phyloP scores from a whole-genome alignment of 2,888 invertebrate genomes.

The Aspidiotus rigidus region DNA sequence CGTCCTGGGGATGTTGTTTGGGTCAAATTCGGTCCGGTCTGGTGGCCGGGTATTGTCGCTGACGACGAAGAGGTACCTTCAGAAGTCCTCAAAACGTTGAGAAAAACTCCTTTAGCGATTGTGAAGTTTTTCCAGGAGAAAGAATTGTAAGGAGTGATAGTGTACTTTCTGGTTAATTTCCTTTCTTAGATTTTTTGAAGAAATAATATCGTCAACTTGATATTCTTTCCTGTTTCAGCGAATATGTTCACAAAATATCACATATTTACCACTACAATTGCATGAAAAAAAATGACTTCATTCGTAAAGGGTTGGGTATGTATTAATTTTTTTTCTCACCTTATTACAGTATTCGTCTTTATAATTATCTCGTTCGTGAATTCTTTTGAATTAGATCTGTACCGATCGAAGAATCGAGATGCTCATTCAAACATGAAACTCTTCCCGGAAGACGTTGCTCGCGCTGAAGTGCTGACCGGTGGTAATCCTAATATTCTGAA shows the following conservation, averaged over 20 bases:
- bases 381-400: conserved; percentile 30
- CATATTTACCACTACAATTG: conserved; percentile 69
- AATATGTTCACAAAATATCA: conserved; percentile 63
- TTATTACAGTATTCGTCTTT: background rate
- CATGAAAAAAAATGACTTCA: conserved; percentile 67
- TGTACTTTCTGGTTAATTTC: conserved; percentile 14
- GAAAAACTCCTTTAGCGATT: conserved; percentile 65
- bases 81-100: conserved; percentile 56
- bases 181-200: conserved; percentile 35
- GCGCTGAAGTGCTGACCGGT: conserved; percentile 61
- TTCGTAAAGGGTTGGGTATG: conserved; percentile 72
- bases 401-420: conserved; percentile 49
- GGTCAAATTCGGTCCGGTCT: conserved; percentile 70
- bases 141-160: conserved; percentile 57
- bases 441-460: conserved; percentile 65
- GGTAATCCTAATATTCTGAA: conserved; percentile 62
- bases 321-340: no score
- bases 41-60: conserved; percentile 79
- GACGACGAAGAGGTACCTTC: conserved; percentile 55
- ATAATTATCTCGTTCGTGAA: background rate
- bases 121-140: conserved; percentile 81
- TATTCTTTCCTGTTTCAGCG: conserved; percentile 53
- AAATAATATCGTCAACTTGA: conserved; percentile 19
- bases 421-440: conserved; percentile 57
- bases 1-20: conserved; percentile 71